Evolutionary conservation across 2,888 invertebrate species (phyloP).

Genomic region (Actias luna): DNA sequence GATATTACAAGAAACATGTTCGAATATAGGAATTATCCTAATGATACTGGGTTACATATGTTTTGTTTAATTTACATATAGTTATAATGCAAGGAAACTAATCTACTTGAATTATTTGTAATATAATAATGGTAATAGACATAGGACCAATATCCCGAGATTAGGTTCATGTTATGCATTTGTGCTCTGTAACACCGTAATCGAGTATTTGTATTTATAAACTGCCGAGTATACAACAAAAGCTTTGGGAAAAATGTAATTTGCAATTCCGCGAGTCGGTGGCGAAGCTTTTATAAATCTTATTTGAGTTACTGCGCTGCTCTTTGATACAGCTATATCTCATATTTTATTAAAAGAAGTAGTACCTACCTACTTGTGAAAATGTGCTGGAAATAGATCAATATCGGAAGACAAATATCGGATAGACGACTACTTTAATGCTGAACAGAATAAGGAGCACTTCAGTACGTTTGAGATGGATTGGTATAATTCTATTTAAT

Average conservation of each 20-base stretch:
- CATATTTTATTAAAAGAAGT: conserved; percentile 17
- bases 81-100: too few species aligned
- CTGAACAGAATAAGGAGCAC: conserved; percentile 3
- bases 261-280: conserved; percentile 42
- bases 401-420: conserved; percentile 11
- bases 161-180: not conserved
- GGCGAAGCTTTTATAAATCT: conserved; percentile 44
- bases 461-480: not conserved
- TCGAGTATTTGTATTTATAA: conserved; percentile 32
- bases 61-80: too few species aligned
- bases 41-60: too few species aligned
- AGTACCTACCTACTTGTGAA: conserved; percentile 12
- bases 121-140: too few species aligned
- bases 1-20: too few species aligned
- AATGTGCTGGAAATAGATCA: conserved; percentile 18
- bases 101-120: too few species aligned
- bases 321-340: conserved; percentile 25
- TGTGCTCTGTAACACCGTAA: not conserved
- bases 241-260: conserved; percentile 46
- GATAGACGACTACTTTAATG: not conserved
- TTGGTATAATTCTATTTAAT: not conserved
- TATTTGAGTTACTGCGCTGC: conserved; percentile 41
- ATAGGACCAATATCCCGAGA: not conserved
- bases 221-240: conserved; percentile 32
- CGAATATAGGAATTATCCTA: too few species aligned